Percentiles rank a stretch among this genome's conserved stretches.
These are phyloP conservation scores for Rhagoletis pomonella DNA, from an alignment of 1,140 invertebrate species.

Conservation along the genomic window DNA sequence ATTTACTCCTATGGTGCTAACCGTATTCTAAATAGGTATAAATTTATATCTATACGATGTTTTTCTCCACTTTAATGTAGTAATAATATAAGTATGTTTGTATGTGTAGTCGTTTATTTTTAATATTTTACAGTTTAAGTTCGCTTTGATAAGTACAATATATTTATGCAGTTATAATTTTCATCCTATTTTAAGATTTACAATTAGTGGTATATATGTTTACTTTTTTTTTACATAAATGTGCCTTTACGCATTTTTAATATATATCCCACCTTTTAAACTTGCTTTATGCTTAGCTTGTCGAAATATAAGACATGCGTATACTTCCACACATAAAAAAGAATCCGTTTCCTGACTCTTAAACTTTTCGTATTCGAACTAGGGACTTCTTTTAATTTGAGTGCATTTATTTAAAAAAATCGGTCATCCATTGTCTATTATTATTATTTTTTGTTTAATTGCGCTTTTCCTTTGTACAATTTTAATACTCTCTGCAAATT, in stretches of 20 bases:
- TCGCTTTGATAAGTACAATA: conserved; percentile 47
- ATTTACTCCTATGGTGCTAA: conserved; percentile 18
- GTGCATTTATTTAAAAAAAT: conserved; percentile 26
- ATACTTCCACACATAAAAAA: background rate
- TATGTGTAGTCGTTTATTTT: conserved; percentile 27
- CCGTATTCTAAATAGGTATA: conserved; percentile 17
- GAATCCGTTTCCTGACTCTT: background rate
- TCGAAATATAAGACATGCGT: background rate
- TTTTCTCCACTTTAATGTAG: background rate
- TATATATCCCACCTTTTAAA: background rate
- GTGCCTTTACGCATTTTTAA: conserved; percentile 6
- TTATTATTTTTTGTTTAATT: conserved; percentile 13
- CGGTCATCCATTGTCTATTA: background rate
- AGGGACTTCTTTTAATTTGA: background rate
- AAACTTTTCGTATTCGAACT: background rate
- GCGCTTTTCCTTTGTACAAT: conserved; percentile 50
- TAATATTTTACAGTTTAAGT: conserved; percentile 42
- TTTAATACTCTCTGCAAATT: conserved; percentile 50
- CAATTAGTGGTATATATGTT: conserved; percentile 36
- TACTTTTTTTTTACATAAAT: conserved; percentile 13
- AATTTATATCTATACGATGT: background rate
- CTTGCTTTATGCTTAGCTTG: conserved; percentile 4
- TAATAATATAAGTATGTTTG: background rate
- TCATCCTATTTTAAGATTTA: conserved; percentile 6
- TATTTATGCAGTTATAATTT: background rate